Percentiles rank a stretch among this genome's conserved stretches.
phyloP scores from a whole-genome alignment of 2,888 invertebrate genomes.

The Chironomus tentans region DNA sequence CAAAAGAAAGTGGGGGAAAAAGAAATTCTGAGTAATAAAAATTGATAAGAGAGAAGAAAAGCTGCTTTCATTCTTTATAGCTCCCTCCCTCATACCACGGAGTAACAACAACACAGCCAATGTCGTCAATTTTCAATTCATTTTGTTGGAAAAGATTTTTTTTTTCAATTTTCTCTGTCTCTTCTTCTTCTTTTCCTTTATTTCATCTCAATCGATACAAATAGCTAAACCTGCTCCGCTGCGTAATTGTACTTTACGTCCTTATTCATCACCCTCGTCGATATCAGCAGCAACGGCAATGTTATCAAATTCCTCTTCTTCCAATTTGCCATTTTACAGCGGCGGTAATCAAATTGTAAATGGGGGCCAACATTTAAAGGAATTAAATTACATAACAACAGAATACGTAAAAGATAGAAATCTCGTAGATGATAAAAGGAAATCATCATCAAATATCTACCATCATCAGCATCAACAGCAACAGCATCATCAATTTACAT shows the following conservation, averaged over 20 bases:
- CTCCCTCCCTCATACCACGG: too few relatives aligned
- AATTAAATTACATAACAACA: conserved; percentile 29
- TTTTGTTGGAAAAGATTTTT: not conserved
- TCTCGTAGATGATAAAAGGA: conserved; percentile 27
- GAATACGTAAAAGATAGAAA: conserved; percentile 30
- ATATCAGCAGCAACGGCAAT: conserved; percentile 42
- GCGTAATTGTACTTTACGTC: conserved; percentile 75
- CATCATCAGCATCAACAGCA: conserved; percentile 28
- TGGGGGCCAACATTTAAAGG: conserved; percentile 28
- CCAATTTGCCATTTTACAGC: conserved; percentile 39
- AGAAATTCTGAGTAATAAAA: too few relatives aligned
- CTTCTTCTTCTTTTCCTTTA: conserved; percentile 13
- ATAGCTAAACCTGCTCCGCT: conserved; percentile 71
- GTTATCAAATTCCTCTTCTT: conserved; percentile 41
- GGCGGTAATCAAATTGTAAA: conserved; percentile 25
- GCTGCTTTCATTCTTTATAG: too few relatives aligned
- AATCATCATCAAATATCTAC: not conserved
- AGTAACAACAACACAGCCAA: too few relatives aligned
- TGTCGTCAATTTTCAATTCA: not conserved
- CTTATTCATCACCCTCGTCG: conserved; percentile 45
- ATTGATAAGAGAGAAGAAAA: too few relatives aligned
- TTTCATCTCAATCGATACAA: conserved; percentile 30
- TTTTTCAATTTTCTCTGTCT: conserved; percentile 24
- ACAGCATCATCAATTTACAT: conserved; percentile 27
- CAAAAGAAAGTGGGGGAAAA: too few relatives aligned